Evolutionary conservation across 2,113 vertebrate species (phyloP).

Genomic region (Zingel zingel): DNA sequence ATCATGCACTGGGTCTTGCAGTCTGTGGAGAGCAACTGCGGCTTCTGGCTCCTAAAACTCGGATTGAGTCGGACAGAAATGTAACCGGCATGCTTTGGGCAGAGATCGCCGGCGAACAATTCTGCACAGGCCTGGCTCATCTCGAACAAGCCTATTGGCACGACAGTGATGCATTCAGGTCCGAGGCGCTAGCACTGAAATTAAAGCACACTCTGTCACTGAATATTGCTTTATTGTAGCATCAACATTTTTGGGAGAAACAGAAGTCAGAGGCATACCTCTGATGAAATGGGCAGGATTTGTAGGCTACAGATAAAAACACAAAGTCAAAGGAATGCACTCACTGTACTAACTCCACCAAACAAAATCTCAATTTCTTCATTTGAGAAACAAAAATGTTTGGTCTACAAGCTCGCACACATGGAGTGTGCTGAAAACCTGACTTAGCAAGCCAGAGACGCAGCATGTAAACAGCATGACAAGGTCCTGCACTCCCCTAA

Average conservation of each 20-base stretch:
- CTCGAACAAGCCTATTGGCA: too few species aligned
- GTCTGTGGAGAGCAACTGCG: too few species aligned
- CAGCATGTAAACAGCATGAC: slow-evolving; percentile 73
- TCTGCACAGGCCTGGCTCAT: too few species aligned
- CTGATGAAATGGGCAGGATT: not conserved
- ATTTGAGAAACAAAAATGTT: slow-evolving; percentile 51
- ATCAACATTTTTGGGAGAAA: slow-evolving; percentile 13
- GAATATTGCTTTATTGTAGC: not conserved
- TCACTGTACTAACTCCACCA: not conserved
- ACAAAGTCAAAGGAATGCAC: slow-evolving; percentile 2
- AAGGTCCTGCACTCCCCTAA: slow-evolving; percentile 66
- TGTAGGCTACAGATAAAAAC: not conserved
- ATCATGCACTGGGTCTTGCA: too few species aligned
- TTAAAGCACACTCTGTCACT: too few species aligned
- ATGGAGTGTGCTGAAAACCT: slow-evolving; percentile 46
- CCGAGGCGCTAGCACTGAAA: too few species aligned
- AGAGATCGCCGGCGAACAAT: too few species aligned
- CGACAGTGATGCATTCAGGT: too few species aligned
- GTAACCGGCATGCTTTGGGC: too few species aligned
- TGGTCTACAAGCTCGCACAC: slow-evolving; percentile 35
- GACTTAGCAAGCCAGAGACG: slow-evolving; percentile 55
- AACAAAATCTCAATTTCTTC: slow-evolving; percentile 28
- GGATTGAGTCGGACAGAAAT: too few species aligned
- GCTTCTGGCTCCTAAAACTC: too few species aligned
- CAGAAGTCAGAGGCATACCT: not conserved